Percentiles rank a stretch among this genome's conserved stretches.
Evolutionary conservation across 2,888 invertebrate genomes (phyloP).

Genomic region (Pristionchus maxplancki): DNA sequence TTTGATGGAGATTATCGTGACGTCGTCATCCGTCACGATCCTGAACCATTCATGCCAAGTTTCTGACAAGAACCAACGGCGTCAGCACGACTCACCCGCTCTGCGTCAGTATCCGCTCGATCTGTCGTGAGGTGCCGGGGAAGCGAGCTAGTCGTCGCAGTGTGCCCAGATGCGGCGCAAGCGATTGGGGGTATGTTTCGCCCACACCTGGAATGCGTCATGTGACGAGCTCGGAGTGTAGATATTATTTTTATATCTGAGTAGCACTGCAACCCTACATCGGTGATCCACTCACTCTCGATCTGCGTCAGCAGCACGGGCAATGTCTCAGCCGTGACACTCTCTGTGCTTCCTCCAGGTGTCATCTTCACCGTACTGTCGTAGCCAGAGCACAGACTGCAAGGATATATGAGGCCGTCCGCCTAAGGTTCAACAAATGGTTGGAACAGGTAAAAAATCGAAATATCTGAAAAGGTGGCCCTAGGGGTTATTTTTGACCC

Average conservation of each 20-base stretch:
- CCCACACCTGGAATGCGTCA: slow-evolving; percentile 55
- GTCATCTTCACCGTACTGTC: slow-evolving; percentile 29
- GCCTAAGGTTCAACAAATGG: no score
- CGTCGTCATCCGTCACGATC: slow-evolving; percentile 46
- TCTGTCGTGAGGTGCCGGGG: slow-evolving; percentile 31
- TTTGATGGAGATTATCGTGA: slow-evolving; percentile 48
- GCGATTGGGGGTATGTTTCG: slow-evolving; percentile 57
- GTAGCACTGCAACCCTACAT: background rate
- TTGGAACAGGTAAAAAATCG: no score
- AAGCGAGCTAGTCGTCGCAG: slow-evolving; percentile 46
- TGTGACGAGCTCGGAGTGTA: background rate
- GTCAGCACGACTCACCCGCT: slow-evolving; percentile 25
- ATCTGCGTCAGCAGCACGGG: slow-evolving; percentile 50
- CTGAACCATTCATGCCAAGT: background rate
- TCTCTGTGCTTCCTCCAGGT: slow-evolving; percentile 13
- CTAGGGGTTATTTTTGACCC: no score
- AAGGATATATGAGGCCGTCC: no score
- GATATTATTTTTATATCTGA: background rate
- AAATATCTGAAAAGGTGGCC: no score
- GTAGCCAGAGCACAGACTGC: slow-evolving; percentile 14
- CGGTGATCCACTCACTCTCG: background rate
- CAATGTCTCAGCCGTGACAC: slow-evolving; percentile 6
- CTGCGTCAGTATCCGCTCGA: slow-evolving; percentile 47
- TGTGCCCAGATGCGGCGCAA: slow-evolving; percentile 57
- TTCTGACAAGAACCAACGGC: background rate